Conservation (phyloP, 2,113 vertebrate genomes). For the Ellobius talpinus region DNA sequence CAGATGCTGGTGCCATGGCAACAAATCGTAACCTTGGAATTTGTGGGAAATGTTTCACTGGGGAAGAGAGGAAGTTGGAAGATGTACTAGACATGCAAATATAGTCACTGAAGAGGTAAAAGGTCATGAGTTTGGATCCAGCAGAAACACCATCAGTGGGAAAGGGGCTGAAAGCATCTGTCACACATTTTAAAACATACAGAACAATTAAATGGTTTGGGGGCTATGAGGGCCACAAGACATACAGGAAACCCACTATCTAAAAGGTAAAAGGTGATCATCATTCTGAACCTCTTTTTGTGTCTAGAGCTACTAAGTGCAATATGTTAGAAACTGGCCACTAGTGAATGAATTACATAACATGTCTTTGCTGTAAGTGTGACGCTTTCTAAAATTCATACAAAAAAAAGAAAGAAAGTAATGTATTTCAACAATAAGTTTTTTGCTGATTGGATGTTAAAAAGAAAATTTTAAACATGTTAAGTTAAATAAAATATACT, state of each 20-base stretch:
- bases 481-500: not conserved
- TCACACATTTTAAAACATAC: not conserved
- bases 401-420: not conserved
- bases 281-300: not conserved
- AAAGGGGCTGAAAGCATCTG: not conserved
- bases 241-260: not conserved
- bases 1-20: not conserved
- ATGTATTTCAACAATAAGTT: not conserved
- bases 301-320: not conserved
- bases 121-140: not conserved
- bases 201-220: not conserved
- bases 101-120: not conserved
- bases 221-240: not conserved
- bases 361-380: not conserved
- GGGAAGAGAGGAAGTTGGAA: not conserved
- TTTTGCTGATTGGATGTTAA: not conserved
- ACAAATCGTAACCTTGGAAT: not conserved
- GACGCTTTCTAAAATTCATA: not conserved
- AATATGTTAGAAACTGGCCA: not conserved
- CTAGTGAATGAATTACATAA: not conserved
- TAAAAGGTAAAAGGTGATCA: not conserved
- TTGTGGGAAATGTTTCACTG: not conserved
- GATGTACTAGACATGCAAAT: not conserved
- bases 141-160: not conserved
- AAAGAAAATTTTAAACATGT: not conserved